Percentiles rank a stretch among this genome's conserved stretches.
Conservation (phyloP, 2,797 vertebrate genomes). For the Amphiprion clarkii region DNA sequence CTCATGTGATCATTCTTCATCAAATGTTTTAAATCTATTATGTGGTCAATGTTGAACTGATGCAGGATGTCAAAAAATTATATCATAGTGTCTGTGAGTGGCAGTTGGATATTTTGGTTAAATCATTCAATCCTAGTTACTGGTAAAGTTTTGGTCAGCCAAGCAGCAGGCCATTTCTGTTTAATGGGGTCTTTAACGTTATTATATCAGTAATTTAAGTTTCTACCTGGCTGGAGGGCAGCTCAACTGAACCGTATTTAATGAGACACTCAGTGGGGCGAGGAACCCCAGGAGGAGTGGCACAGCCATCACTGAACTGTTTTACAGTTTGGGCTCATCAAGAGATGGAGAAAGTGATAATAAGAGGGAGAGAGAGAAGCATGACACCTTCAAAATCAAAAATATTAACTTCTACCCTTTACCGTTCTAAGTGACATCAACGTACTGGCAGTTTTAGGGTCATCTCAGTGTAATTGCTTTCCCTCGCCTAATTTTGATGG, state of each 20-base stretch:
- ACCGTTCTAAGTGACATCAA: conserved; percentile 83
- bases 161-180: conserved; percentile 27
- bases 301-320: conserved; percentile 56
- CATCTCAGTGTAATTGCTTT: conserved; percentile 91
- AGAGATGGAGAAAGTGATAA: conserved; percentile 43
- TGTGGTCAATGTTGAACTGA: too few species aligned
- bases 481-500: conserved; percentile 89
- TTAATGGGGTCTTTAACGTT: conserved; percentile 68
- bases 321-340: conserved; percentile 62
- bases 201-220: conserved; percentile 76
- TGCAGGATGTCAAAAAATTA: too few species aligned
- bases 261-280: conserved; percentile 78
- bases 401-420: conserved; percentile 60
- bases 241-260: conserved; percentile 83
- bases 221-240: conserved; percentile 66
- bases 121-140: too few species aligned
- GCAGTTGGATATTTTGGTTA: too few species aligned
- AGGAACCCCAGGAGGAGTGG: conserved; percentile 70
- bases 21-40: too few species aligned
- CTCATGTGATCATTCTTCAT: too few species aligned
- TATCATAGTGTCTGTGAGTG: too few species aligned
- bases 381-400: conserved; percentile 49
- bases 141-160: too few species aligned
- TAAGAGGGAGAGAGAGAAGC: conserved; percentile 48
- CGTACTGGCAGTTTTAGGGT: conserved; percentile 88